Evolutionary conservation across 2,113 vertebrate genomes (phyloP).

Genomic region (Xenopus borealis): DNA sequence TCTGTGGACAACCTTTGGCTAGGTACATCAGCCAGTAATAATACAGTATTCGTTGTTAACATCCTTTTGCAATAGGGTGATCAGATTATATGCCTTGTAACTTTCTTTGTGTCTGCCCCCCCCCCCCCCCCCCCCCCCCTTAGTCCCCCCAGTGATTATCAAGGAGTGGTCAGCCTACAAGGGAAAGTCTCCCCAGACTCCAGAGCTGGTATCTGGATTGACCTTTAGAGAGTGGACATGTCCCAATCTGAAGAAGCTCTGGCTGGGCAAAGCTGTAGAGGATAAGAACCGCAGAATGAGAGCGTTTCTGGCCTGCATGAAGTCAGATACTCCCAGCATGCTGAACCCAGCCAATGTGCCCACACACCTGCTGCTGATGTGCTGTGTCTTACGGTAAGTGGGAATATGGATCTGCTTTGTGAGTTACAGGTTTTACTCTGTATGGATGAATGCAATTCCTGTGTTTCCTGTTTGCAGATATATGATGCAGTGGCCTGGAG

Average conservation of each 20-base stretch:
- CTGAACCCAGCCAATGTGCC: conserved; percentile 86
- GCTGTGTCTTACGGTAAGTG: conserved; percentile 84
- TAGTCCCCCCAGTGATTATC: conserved; percentile 86
- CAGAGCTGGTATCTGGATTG: conserved; percentile 84
- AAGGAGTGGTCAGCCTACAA: conserved; percentile 92
- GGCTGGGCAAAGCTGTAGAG: conserved; percentile 86
- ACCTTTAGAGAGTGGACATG: conserved; percentile 92
- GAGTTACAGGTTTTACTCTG: background rate
- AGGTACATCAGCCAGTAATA: too few relatives aligned
- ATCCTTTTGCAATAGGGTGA: too few relatives aligned
- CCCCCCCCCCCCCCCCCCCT: too few relatives aligned
- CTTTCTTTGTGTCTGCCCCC: background rate
- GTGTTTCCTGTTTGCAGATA: conserved; percentile 61
- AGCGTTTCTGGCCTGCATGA: conserved; percentile 87
- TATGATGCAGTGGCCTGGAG: conserved; percentile 91
- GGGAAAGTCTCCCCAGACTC: conserved; percentile 86
- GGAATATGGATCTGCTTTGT: background rate
- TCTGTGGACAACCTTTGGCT: too few relatives aligned
- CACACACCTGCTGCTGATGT: conserved; percentile 89
- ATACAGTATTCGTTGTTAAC: too few relatives aligned
- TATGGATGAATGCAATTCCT: too few relatives aligned
- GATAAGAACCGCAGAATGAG: conserved; percentile 87
- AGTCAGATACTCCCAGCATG: conserved; percentile 86
- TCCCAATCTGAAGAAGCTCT: conserved; percentile 84
- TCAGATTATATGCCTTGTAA: too few relatives aligned